These are phyloP conservation scores for Lasiurus borealis DNA, from an alignment of 2,113 vertebrate genomes.

Conservation along the genomic window DNA sequence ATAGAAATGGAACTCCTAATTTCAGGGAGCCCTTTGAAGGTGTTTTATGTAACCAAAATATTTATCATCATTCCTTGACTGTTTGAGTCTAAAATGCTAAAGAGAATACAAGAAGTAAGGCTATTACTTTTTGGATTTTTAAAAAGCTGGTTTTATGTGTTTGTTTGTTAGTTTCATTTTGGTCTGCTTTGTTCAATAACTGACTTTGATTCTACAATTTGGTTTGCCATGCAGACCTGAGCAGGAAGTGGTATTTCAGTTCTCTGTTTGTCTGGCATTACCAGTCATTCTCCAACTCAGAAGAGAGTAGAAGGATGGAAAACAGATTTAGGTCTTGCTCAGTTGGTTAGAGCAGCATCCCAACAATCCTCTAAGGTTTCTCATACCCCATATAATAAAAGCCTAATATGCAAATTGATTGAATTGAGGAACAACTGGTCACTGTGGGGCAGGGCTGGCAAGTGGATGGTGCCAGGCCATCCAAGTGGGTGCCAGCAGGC, in stretches of 20 bases:
- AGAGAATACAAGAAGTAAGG: slow-evolving; percentile 39
- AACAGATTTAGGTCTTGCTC: background rate
- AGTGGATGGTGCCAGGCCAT: too few species aligned
- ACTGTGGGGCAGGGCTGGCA: too few species aligned
- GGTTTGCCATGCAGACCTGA: slow-evolving; percentile 9
- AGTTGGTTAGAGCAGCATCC: background rate
- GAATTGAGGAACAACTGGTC: too few species aligned
- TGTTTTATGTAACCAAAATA: slow-evolving; percentile 36
- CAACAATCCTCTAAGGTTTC: background rate
- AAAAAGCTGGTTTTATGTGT: background rate
- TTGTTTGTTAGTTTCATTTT: background rate
- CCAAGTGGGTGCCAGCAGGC: too few species aligned
- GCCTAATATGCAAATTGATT: too few species aligned
- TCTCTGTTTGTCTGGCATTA: slow-evolving; percentile 49
- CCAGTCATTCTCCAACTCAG: slow-evolving; percentile 22
- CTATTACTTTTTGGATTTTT: background rate
- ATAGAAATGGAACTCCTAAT: slow-evolving; percentile 9
- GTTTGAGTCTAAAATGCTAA: slow-evolving; percentile 28
- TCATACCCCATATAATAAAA: background rate
- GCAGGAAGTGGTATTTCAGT: slow-evolving; percentile 16
- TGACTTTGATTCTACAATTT: slow-evolving; percentile 1
- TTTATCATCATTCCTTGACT: slow-evolving; percentile 14
- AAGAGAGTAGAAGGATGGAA: background rate
- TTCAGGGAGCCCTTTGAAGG: background rate
- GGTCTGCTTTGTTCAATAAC: slow-evolving; percentile 48